phyloP scores from a whole-genome alignment of 2,113 vertebrate species.

The Phodopus roborovskii region DNA sequence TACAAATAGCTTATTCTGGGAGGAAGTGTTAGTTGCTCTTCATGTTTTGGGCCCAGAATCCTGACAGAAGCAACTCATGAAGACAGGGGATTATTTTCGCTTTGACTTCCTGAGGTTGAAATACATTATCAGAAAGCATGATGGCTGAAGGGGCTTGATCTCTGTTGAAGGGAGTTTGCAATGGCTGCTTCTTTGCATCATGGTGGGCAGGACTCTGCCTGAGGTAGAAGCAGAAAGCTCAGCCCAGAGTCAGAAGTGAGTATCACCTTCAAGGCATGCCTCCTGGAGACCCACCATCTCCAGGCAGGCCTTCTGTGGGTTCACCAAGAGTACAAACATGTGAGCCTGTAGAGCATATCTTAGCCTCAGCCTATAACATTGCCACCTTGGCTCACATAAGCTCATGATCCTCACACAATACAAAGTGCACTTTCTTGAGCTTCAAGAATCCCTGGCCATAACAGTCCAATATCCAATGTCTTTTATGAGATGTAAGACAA shows the following conservation, averaged over 20 bases:
- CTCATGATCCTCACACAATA: neutral
- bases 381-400: neutral
- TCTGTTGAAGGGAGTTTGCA: neutral
- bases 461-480: neutral
- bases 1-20: neutral
- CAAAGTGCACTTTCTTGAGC: neutral
- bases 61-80: neutral
- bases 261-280: neutral
- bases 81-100: neutral
- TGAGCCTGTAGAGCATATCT: neutral
- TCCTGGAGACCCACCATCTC: neutral
- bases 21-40: conserved; percentile 7
- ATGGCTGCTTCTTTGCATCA: neutral
- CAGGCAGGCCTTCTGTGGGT: neutral
- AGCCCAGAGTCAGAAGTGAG: neutral
- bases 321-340: neutral
- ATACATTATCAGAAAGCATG: neutral
- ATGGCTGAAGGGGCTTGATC: neutral
- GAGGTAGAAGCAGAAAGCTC: neutral
- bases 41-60: neutral
- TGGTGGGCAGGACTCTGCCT: neutral
- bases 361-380: neutral
- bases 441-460: neutral
- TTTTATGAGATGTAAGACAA: neutral
- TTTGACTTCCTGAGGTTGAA: neutral